Percentiles rank a stretch among this genome's conserved stretches.
phyloP scores from a whole-genome alignment of 1,140 invertebrate species.

The Hyles euphorbiae region DNA sequence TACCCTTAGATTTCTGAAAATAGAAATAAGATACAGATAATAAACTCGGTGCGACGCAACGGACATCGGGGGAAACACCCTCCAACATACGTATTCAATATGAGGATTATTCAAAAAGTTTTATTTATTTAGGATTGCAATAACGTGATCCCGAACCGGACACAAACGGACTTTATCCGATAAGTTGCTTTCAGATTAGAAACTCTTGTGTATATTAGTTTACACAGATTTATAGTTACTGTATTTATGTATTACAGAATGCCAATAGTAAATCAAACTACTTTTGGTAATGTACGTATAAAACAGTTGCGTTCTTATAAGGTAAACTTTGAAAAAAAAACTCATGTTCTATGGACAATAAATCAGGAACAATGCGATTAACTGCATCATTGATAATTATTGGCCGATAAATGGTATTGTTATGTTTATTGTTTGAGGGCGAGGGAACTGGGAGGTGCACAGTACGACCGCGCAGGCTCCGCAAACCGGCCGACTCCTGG shows the following conservation, averaged over 20 bases:
- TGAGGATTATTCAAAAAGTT: slow-evolving; percentile 3
- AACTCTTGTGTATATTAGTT: not conserved
- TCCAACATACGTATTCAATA: not conserved
- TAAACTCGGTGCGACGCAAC: not conserved
- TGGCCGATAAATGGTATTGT: not conserved
- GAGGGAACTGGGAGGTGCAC: slow-evolving; percentile 9
- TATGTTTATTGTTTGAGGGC: slow-evolving; percentile 17
- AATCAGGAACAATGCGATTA: no score
- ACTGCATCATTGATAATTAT: no score
- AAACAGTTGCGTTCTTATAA: not conserved
- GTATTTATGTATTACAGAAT: not conserved
- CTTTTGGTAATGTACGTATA: not conserved
- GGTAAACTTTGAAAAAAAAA: not conserved
- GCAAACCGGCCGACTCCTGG: slow-evolving; percentile 17
- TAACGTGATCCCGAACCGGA: slow-evolving; percentile 7
- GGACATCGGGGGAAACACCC: not conserved
- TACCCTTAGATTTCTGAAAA: slow-evolving; percentile 4
- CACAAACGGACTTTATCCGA: not conserved
- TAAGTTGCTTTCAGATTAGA: not conserved
- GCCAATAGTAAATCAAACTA: not conserved
- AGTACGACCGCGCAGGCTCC: slow-evolving; percentile 1
- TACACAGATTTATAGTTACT: not conserved
- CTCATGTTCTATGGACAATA: no score
- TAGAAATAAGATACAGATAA: slow-evolving; percentile 4
- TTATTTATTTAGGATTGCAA: slow-evolving; percentile 15